Conservation (phyloP, 2,888 invertebrate species). For the Polyommatus icarus region DNA sequence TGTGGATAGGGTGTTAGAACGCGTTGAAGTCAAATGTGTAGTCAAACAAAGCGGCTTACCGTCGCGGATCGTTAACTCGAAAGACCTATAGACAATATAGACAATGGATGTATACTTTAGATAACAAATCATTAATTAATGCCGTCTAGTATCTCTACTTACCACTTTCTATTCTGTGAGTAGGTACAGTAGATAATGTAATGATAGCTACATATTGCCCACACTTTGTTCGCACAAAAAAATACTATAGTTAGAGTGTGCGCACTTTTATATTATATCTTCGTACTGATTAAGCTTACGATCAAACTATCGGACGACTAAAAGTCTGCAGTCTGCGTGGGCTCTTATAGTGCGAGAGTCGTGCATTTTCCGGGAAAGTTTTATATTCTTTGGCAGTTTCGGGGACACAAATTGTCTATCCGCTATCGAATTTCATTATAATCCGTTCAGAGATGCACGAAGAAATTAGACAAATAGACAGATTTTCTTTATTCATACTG, state of each 20-base stretch:
- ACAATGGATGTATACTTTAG: background rate
- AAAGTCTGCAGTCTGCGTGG: too few relatives aligned
- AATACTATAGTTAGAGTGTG: too few relatives aligned
- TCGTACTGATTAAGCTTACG: too few relatives aligned
- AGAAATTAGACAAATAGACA: too few relatives aligned
- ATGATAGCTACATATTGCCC: background rate
- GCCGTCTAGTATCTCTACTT: background rate
- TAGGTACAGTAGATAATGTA: conserved; percentile 52
- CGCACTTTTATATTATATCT: too few relatives aligned
- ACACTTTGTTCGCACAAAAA: background rate
- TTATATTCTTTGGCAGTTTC: too few relatives aligned
- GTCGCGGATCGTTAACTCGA: background rate
- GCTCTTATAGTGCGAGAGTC: too few relatives aligned
- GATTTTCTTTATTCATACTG: background rate
- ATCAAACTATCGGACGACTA: too few relatives aligned
- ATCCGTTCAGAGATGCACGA: too few relatives aligned
- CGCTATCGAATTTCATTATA: too few relatives aligned
- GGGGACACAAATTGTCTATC: too few relatives aligned
- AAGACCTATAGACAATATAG: background rate
- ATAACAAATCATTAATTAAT: background rate
- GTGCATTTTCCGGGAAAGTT: too few relatives aligned
- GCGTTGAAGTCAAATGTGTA: background rate
- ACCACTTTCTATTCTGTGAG: background rate
- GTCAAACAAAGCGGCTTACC: background rate
- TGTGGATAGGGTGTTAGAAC: background rate